These are phyloP conservation scores for Calameuta pallipes DNA, from an alignment of 2,888 invertebrate genomes.

Conservation along the genomic window DNA sequence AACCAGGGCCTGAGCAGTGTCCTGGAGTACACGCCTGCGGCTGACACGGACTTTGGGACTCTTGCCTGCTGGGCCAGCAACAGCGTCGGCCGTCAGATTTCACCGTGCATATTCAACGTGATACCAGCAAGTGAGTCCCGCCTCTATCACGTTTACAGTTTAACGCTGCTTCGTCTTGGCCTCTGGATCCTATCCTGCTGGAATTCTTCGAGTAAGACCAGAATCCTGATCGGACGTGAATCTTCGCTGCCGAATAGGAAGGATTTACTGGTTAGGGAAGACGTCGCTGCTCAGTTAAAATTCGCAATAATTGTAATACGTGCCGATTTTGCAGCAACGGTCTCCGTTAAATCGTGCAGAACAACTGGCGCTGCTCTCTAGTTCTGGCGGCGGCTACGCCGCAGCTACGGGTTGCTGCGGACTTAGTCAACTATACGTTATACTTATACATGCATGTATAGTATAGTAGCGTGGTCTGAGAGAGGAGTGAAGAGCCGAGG, in stretches of 20 bases:
- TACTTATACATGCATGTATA: no score
- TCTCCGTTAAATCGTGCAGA: conserved; percentile 39
- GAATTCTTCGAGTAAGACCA: no score
- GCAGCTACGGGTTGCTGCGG: no score
- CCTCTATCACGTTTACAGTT: not conserved
- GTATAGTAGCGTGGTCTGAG: no score
- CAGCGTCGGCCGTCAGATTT: conserved; percentile 82
- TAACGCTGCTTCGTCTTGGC: no score
- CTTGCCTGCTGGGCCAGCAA: conserved; percentile 91
- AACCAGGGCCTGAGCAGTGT: conserved; percentile 68
- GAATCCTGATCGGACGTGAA: no score
- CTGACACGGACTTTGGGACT: conserved; percentile 79
- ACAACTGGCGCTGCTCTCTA: conserved; percentile 30
- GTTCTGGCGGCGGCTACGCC: conserved; percentile 12
- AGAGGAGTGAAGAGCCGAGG: not conserved
- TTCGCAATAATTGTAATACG: not conserved
- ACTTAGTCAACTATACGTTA: no score
- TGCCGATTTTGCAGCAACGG: conserved; percentile 33
- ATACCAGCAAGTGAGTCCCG: conserved; percentile 80
- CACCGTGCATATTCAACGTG: conserved; percentile 85
- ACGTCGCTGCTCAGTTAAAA: not conserved
- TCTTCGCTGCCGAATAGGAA: no score
- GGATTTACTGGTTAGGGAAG: no score
- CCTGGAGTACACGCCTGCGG: conserved; percentile 71
- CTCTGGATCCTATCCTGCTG: no score